Evolutionary conservation across 2,113 vertebrate genomes (phyloP), one percentile per base, ranked within the genome.

Genomic region (Cyprinodon tularosa): DNA sequence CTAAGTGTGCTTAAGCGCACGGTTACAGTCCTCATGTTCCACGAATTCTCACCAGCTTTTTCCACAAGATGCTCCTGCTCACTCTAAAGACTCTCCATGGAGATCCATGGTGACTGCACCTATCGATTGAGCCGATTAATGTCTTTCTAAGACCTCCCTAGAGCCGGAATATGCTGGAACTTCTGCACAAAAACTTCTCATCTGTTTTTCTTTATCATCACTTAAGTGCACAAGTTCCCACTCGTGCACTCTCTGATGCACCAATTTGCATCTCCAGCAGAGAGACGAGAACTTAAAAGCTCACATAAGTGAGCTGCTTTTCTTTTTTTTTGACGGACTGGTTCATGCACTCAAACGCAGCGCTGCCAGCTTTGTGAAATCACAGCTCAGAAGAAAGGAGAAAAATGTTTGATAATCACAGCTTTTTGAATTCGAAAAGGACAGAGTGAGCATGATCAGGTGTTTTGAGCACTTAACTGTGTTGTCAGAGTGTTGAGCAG

Each of bases 1-100:
- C 82, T 91, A 80, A 85, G 83, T 76, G 89, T 90, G 88, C 85
- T 61, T 15, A 84, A 73, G 81, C 83, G 82, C 84, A 84, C 39
- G 77, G 12, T 70, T 67, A 74, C 79, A 37, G 6, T 71, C 47
- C 77, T 81, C 3, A 57, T 78, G 66, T 57, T 22, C 68, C 72
- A 79, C 78, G 75, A 69, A 77, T 44, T 59, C 62, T 74, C 70
- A 70, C 36, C 8, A 29, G 15, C 20, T 11, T 68, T 39, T 17
- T 37, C 62, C 69, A 62, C 74, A 74, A 50, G 80, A 84, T 73
- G 50, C 66, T 71, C 66, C 65, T 61, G 40, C 60, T 71, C 62
- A 40, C 80, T 77, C 60, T 72, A 84, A 73, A 89, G 87, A 88
- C 87, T 82, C 89, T 89, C 70, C 15, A 8, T 59, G 4, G 11